Evolutionary conservation across 2,888 invertebrate species (phyloP).

Genomic region (Melanargia galathea): DNA sequence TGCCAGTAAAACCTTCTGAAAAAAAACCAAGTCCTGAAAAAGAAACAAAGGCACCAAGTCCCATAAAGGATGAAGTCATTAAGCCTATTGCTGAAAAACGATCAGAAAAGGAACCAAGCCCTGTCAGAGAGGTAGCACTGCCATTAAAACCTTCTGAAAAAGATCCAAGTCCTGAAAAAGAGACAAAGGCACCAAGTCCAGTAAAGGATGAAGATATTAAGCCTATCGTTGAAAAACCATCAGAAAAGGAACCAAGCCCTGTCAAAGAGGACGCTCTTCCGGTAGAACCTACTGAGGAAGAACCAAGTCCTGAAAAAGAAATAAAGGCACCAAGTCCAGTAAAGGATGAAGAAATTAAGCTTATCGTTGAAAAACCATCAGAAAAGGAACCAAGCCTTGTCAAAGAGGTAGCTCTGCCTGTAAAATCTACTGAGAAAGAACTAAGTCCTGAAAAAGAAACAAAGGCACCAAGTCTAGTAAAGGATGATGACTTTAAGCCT

Average conservation of each 20-base stretch:
- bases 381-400: constrained; percentile 30
- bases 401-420: constrained; percentile 22
- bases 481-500: not conserved
- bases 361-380: no score
- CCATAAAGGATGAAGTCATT: no score
- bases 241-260: constrained; percentile 23
- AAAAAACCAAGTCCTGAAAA: no score
- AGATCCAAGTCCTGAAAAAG: not conserved
- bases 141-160: not conserved
- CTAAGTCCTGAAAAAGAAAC: not conserved
- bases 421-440: not conserved
- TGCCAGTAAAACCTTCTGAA: no score
- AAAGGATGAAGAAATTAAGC: not conserved
- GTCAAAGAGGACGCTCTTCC: constrained; percentile 2
- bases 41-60: no score
- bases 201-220: constrained; percentile 20
- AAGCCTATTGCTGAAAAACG: no score
- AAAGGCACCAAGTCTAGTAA: not conserved
- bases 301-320: constrained; percentile 17
- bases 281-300: constrained; percentile 13
- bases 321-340: not conserved
- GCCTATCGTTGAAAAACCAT: constrained; percentile 6
- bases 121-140: not conserved
- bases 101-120: not conserved
- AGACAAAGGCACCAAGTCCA: not conserved